Percentiles rank a stretch among this genome's conserved stretches.
These are phyloP conservation scores for Pitta sordida DNA, from an alignment of 2,113 vertebrate genomes.

Conservation along the genomic window DNA sequence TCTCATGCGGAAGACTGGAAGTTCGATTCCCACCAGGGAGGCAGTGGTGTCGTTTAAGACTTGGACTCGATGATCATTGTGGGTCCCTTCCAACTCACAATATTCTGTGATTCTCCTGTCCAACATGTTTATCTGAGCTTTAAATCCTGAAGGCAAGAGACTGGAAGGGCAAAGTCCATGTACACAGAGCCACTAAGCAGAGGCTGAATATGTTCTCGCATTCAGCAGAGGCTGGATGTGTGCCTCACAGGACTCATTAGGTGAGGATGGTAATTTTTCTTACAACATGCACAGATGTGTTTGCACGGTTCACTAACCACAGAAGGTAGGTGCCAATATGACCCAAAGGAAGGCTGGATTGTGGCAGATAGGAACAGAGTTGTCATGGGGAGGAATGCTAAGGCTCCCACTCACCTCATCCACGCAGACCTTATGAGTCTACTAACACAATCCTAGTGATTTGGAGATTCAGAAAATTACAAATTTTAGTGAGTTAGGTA, in stretches of 20 bases:
- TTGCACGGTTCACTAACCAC: accelerated
- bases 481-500: no score
- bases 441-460: constrained; percentile 18
- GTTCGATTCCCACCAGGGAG: no score
- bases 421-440: constrained; percentile 56
- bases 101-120: not conserved
- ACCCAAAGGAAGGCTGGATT: not conserved
- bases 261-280: not conserved
- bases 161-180: not conserved
- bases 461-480: no score
- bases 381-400: constrained; percentile 38
- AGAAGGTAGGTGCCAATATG: not conserved
- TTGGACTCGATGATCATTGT: no score
- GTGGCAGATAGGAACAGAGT: not conserved
- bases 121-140: accelerated
- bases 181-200: not conserved
- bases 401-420: constrained; percentile 30
- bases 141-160: not conserved
- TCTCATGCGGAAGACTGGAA: no score
- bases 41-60: no score
- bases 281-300: accelerated
- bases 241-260: not conserved
- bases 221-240: not conserved
- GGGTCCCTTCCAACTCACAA: no score
- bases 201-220: not conserved